Conservation (phyloP, 2,113 vertebrate species). For the Apaloderma vittatum region DNA sequence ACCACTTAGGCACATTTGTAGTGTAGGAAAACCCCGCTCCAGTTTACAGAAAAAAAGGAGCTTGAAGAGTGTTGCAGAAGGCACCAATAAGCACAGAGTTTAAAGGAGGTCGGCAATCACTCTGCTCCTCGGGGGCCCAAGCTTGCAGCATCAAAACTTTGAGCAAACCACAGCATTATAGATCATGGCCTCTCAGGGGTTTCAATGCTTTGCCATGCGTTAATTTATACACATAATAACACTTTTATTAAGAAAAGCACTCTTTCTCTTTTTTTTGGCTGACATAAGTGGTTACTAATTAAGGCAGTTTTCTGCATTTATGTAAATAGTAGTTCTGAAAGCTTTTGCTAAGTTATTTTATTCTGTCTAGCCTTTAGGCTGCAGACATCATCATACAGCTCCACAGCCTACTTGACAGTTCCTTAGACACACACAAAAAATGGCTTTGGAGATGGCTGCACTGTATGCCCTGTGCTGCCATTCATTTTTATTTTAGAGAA, state of each 20-base stretch:
- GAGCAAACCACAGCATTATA: background rate
- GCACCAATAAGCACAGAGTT: background rate
- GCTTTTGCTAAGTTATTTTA: background rate
- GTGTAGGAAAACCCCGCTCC: background rate
- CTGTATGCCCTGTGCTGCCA: background rate
- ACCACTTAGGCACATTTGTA: background rate
- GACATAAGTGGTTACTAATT: background rate
- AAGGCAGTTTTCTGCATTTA: background rate
- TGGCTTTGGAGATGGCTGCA: background rate
- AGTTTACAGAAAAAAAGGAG: background rate
- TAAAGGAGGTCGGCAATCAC: background rate
- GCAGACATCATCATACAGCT: background rate
- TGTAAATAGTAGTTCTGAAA: background rate
- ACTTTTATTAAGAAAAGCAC: background rate
- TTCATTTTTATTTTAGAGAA: background rate
- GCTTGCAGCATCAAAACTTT: background rate
- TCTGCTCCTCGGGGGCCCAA: background rate
- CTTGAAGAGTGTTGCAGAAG: background rate
- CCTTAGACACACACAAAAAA: background rate
- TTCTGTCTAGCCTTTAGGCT: background rate
- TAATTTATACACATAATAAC: background rate
- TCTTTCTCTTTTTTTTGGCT: background rate
- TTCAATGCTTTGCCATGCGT: background rate
- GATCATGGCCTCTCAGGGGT: background rate
- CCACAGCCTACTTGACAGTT: background rate